Evolutionary conservation across 2,888 invertebrate species (phyloP).

Genomic region (Troides helena): DNA sequence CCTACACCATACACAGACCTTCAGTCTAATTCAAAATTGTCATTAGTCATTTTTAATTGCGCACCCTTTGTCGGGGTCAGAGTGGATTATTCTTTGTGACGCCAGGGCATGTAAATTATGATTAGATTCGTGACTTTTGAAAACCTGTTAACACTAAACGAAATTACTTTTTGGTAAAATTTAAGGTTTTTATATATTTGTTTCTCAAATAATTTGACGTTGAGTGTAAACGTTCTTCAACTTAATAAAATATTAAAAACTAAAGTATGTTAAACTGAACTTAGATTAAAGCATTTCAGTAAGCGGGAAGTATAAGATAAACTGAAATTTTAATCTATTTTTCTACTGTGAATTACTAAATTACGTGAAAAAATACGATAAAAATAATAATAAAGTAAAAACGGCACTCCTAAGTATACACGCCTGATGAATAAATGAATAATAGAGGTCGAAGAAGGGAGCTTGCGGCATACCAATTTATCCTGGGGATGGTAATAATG

Average conservation of each 20-base stretch:
- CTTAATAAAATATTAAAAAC: no score
- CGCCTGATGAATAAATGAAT: conserved; percentile 76
- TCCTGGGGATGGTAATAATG: conserved; percentile 71
- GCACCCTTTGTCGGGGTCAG: conserved; percentile 22
- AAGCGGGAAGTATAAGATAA: background rate
- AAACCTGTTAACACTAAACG: conserved; percentile 12
- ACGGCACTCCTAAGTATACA: conserved; percentile 51
- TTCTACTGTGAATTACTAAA: conserved; percentile 35
- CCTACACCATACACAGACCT: conserved; percentile 3
- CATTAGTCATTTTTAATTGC: conserved; percentile 29
- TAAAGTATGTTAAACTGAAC: no score
- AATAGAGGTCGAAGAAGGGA: conserved; percentile 66
- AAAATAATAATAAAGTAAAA: conserved; percentile 39
- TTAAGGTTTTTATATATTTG: background rate
- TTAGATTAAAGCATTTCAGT: no score
- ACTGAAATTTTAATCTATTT: conserved; percentile 1
- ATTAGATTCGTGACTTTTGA: conserved; percentile 22
- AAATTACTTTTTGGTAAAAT: conserved; percentile 5
- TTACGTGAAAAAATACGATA: conserved; percentile 48
- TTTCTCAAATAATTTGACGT: background rate
- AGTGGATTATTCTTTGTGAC: conserved; percentile 20
- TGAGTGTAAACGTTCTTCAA: no score
- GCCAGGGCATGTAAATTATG: conserved; percentile 17
- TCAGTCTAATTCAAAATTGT: conserved; percentile 15
- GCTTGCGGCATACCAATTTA: conserved; percentile 73